Conservation (phyloP, 2,888 invertebrate genomes). For the Drosophila affinis region DNA sequence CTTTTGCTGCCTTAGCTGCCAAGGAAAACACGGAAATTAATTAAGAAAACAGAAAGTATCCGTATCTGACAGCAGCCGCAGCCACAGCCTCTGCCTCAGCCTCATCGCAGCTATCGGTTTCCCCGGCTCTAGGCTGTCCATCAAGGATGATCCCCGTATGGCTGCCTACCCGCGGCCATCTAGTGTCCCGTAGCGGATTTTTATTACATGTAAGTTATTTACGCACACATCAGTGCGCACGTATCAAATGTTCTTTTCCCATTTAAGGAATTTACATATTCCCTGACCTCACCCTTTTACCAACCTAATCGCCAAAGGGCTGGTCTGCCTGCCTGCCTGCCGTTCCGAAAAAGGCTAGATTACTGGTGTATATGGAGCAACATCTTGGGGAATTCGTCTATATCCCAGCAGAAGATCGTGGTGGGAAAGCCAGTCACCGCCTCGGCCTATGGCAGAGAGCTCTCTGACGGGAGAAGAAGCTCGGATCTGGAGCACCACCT, state of each 20-base stretch:
- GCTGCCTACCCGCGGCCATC: constrained; percentile 6
- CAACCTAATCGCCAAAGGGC: not conserved
- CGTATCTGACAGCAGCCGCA: not conserved
- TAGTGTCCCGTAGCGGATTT: constrained; percentile 57
- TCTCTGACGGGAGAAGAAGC: no score
- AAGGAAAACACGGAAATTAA: constrained; percentile 54
- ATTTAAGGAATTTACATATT: not conserved
- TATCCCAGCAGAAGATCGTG: not conserved
- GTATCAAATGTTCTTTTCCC: not conserved
- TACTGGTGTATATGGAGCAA: not conserved
- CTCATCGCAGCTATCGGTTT: not conserved
- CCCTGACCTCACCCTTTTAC: not conserved
- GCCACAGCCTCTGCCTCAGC: constrained; percentile 2
- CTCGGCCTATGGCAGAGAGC: no score
- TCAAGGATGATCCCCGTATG: not conserved
- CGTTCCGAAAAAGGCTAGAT: not conserved
- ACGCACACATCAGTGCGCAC: constrained; percentile 41
- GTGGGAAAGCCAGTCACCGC: not conserved
- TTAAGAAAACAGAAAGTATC: constrained; percentile 64
- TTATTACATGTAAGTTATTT: constrained; percentile 65
- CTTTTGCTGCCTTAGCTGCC: constrained; percentile 29
- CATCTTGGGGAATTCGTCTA: not conserved
- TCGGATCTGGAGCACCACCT: not conserved
- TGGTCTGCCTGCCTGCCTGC: not conserved
- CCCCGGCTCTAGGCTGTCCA: not conserved